Evolutionary conservation across 2,113 vertebrate genomes (phyloP).

Genomic region (Xenopus borealis): DNA sequence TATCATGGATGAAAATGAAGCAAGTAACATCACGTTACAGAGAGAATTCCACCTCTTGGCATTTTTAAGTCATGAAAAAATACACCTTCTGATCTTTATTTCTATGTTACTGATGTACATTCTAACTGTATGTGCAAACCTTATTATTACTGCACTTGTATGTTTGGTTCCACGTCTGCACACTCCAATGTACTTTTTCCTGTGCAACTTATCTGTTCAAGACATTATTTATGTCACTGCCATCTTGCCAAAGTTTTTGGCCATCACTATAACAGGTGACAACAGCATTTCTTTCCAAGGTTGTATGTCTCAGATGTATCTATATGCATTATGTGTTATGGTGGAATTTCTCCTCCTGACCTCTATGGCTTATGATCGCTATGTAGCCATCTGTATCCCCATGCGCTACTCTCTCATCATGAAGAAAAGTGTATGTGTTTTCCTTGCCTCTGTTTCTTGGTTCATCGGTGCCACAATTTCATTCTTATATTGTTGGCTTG

Average conservation of each 20-base stretch:
- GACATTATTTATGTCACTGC: slow-evolving; percentile 5
- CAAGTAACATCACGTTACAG: no score
- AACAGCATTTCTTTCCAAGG: slow-evolving; percentile 34
- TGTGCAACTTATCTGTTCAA: slow-evolving; percentile 3
- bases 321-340: slow-evolving; percentile 38
- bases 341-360: slow-evolving; percentile 49
- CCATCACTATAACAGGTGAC: neutral
- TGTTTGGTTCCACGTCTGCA: neutral
- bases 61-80: neutral
- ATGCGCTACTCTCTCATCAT: slow-evolving; percentile 40
- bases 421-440: slow-evolving; percentile 33
- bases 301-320: slow-evolving; percentile 49
- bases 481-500: slow-evolving; percentile 41
- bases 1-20: no score
- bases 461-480: slow-evolving; percentile 26
- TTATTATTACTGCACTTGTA: neutral
- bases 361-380: slow-evolving; percentile 49
- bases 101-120: neutral
- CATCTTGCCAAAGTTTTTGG: neutral
- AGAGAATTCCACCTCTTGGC: slow-evolving; percentile 6
- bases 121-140: neutral
- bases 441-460: slow-evolving; percentile 26
- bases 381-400: slow-evolving; percentile 52
- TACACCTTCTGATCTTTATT: neutral
- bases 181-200: slow-evolving; percentile 20